A percentile compares a stretch with the other conserved stretches of the same genome.
Evolutionary conservation across 2,113 vertebrate genomes (phyloP).

Genomic region (Gambusia holbrooki): DNA sequence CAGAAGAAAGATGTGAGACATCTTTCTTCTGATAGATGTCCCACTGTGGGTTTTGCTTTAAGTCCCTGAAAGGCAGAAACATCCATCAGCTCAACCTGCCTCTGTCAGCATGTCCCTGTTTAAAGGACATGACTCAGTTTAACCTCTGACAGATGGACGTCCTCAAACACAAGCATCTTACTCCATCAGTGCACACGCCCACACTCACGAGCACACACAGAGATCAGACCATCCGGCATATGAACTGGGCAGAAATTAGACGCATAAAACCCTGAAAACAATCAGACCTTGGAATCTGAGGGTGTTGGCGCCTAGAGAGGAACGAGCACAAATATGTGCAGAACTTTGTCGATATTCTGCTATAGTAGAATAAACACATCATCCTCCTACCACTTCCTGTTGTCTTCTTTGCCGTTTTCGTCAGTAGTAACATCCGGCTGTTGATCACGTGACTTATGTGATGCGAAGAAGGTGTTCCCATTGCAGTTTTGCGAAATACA

Average conservation of each 20-base stretch:
- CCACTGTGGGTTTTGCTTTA: conserved; percentile 13
- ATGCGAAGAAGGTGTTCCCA: no score
- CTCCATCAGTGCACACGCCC: background rate
- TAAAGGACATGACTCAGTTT: conserved; percentile 49
- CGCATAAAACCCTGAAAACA: no score
- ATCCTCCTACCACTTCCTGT: no score
- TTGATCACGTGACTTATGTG: no score
- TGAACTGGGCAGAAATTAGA: background rate
- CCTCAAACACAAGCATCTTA: conserved; percentile 10
- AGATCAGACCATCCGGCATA: conserved; percentile 12
- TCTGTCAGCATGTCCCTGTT: conserved; percentile 44
- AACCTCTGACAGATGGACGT: conserved; percentile 55
- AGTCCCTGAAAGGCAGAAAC: conserved; percentile 21
- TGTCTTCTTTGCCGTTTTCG: no score
- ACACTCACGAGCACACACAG: background rate
- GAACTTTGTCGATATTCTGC: no score
- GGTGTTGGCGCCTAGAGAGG: no score
- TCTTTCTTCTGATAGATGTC: background rate
- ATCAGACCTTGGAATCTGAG: background rate
- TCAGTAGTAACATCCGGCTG: no score
- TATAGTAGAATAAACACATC: no score
- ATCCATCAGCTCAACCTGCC: conserved; percentile 43
- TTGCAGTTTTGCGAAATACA: no score
- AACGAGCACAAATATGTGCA: background rate
- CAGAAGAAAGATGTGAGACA: background rate